These are phyloP conservation scores for Nothocercus julius DNA, from an alignment of 2,113 vertebrate species.

Conservation along the genomic window DNA sequence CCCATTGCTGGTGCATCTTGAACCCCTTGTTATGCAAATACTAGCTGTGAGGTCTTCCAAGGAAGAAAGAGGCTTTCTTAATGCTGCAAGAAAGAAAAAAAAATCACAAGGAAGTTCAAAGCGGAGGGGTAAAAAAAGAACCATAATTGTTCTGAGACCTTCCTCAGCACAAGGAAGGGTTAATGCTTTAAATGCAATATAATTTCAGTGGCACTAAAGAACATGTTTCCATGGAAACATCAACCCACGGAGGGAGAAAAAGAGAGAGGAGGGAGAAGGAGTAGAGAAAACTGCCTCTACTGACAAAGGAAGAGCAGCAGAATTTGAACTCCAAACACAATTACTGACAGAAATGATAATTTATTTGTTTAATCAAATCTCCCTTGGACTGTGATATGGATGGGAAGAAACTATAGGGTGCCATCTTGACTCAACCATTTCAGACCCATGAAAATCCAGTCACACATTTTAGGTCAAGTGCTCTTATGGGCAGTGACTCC, in stretches of 20 bases:
- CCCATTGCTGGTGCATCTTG: not conserved
- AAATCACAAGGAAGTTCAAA: not conserved
- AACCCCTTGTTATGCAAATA: not conserved
- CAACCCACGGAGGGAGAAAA: constrained; percentile 74
- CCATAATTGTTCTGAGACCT: constrained; percentile 9
- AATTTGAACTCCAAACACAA: constrained; percentile 38
- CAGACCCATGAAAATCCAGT: constrained; percentile 17
- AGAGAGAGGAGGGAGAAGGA: constrained; percentile 33
- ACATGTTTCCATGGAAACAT: constrained; percentile 81
- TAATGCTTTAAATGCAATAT: constrained; percentile 79
- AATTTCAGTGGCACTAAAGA: constrained; percentile 78
- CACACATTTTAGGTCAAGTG: not conserved
- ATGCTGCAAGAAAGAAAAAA: not conserved
- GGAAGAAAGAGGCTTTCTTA: not conserved
- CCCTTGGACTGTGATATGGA: not conserved
- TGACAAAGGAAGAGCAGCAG: constrained; percentile 61
- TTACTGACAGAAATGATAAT: constrained; percentile 46
- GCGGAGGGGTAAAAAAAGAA: not conserved
- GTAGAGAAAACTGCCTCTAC: constrained; percentile 2
- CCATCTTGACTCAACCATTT: not conserved
- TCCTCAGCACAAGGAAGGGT: constrained; percentile 61
- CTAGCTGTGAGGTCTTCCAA: not conserved
- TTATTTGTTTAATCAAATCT: constrained; percentile 40
- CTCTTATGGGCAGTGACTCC: not conserved
- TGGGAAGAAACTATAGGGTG: not conserved